These are phyloP conservation scores for Zaprionus ornatus DNA, from an alignment of 1,140 invertebrate species.

Conservation along the genomic window DNA sequence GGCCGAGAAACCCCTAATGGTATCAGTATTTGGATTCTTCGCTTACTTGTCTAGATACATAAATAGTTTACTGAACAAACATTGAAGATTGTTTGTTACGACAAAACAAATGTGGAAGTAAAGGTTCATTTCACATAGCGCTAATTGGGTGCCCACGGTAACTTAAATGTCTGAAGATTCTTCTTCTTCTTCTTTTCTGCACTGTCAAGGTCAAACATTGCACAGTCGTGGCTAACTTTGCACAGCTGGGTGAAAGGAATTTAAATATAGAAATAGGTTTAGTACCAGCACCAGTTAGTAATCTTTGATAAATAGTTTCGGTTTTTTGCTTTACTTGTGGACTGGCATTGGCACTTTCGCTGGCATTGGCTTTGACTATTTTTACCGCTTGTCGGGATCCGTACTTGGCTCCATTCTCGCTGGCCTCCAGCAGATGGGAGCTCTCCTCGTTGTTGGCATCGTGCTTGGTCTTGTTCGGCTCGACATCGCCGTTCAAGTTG, in stretches of 20 bases:
- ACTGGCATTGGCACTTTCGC: slow-evolving; percentile 52
- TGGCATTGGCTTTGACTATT: slow-evolving; percentile 62
- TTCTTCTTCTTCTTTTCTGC: slow-evolving; percentile 6
- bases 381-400: slow-evolving; percentile 80
- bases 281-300: slow-evolving; percentile 50
- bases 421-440: slow-evolving; percentile 78
- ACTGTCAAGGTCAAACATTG: slow-evolving; percentile 54
- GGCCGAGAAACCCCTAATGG: background rate
- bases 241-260: background rate
- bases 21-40: background rate
- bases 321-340: slow-evolving; percentile 53
- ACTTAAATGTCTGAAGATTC: slow-evolving; percentile 1
- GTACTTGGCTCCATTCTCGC: slow-evolving; percentile 75
- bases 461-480: slow-evolving; percentile 52
- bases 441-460: slow-evolving; percentile 72
- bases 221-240: background rate
- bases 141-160: slow-evolving; percentile 44
- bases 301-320: slow-evolving; percentile 4
- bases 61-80: slow-evolving; percentile 18
- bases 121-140: slow-evolving; percentile 32
- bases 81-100: slow-evolving; percentile 24
- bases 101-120: background rate
- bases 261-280: slow-evolving; percentile 15
- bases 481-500: slow-evolving; percentile 59
- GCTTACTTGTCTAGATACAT: background rate